Conservation (phyloP, 2,113 vertebrate species). For the Hippotragus niger region DNA sequence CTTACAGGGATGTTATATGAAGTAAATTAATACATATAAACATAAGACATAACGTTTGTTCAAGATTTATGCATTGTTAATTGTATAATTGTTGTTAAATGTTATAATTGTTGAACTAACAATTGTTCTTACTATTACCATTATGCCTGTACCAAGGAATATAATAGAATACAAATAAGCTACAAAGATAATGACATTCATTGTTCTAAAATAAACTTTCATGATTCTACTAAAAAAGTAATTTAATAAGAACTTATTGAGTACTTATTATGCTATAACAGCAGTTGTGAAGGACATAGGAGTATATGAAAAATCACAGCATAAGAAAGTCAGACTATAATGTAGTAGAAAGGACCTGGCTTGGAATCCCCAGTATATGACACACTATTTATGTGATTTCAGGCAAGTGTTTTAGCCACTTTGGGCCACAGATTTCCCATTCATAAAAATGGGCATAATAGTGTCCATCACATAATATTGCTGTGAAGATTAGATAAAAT, state of each 20-base stretch:
- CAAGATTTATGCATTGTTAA: not conserved
- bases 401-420: not conserved
- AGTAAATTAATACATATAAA: not conserved
- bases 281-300: not conserved
- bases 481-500: not conserved
- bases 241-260: not conserved
- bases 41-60: not conserved
- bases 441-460: not conserved
- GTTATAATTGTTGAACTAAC: not conserved
- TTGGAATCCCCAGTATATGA: not conserved
- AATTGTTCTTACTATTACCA: not conserved
- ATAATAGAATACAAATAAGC: not conserved
- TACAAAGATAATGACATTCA: not conserved
- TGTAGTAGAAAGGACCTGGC: not conserved
- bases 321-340: not conserved
- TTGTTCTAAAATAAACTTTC: not conserved
- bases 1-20: not conserved
- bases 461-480: not conserved
- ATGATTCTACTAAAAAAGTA: not conserved
- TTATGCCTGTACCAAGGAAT: not conserved
- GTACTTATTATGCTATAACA: not conserved
- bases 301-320: not conserved
- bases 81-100: too few species aligned
- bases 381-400: not conserved
- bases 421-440: not conserved